Percentiles rank a stretch among this genome's conserved stretches.
Conservation (phyloP, 2,113 vertebrate genomes). For the Bubalus kerabau region DNA sequence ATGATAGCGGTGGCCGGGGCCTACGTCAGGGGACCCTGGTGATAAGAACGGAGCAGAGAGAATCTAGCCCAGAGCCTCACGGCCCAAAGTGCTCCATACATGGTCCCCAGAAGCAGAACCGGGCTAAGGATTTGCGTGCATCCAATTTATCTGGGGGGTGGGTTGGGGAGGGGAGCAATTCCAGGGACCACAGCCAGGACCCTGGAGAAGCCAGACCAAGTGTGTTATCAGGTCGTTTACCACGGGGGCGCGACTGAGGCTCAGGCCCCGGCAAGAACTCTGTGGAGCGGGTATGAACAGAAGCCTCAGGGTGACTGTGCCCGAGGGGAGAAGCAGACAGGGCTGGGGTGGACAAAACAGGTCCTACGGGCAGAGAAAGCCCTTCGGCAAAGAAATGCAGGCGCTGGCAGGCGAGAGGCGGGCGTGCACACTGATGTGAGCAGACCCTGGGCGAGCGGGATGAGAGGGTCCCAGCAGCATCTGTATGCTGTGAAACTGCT, state of each 20-base stretch:
- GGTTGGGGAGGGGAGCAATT: neutral
- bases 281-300: rapidly evolving
- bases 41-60: neutral
- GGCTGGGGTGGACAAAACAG: rapidly evolving
- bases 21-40: neutral
- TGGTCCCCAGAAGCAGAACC: neutral
- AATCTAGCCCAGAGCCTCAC: rapidly evolving
- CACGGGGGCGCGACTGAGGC: rapidly evolving
- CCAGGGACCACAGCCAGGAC: neutral
- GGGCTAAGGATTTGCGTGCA: rapidly evolving
- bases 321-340: rapidly evolving
- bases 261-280: too few relatives aligned
- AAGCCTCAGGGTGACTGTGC: neutral
- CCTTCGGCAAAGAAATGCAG: neutral
- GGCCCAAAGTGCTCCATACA: rapidly evolving
- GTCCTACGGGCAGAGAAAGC: neutral
- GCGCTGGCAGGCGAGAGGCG: rapidly evolving
- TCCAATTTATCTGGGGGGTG: neutral
- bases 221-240: rapidly evolving
- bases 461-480: rapidly evolving
- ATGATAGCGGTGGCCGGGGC: neutral
- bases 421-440: rapidly evolving
- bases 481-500: rapidly evolving
- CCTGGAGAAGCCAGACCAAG: rapidly evolving
- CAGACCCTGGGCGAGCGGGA: rapidly evolving